These are phyloP conservation scores for Athripsodes cinereus DNA, from an alignment of 2,888 invertebrate species.

Conservation along the genomic window DNA sequence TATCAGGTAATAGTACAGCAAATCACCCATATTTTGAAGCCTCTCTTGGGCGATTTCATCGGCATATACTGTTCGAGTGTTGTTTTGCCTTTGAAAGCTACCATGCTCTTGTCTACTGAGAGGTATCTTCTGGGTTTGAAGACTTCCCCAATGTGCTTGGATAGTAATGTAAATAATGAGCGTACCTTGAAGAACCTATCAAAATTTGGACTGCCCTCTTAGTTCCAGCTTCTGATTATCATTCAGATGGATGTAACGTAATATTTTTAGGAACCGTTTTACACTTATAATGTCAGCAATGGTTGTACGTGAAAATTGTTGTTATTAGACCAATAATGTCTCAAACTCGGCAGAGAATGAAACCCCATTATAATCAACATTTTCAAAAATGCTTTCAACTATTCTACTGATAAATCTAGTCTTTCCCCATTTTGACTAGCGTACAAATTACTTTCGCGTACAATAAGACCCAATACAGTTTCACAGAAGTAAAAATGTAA, in stretches of 20 bases:
- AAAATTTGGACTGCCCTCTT: constrained; percentile 7
- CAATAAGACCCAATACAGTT: not conserved
- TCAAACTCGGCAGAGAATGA: not conserved
- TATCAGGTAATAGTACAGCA: constrained; percentile 25
- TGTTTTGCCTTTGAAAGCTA: constrained; percentile 28
- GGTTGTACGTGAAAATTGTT: not conserved
- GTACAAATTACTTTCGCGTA: not conserved
- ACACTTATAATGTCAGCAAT: not conserved
- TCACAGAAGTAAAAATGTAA: not conserved
- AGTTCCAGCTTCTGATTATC: not conserved
- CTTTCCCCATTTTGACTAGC: not conserved
- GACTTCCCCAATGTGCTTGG: not conserved
- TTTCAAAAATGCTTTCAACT: not conserved
- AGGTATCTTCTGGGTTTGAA: constrained; percentile 22
- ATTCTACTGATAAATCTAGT: not conserved
- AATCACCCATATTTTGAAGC: constrained; percentile 29
- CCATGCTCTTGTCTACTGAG: constrained; percentile 27
- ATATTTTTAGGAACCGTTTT: constrained; percentile 1
- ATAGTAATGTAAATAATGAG: constrained; percentile 23
- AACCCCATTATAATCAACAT: not conserved
- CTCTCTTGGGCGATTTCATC: constrained; percentile 27
- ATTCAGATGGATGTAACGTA: not conserved
- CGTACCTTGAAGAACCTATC: constrained; percentile 28
- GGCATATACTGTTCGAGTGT: constrained; percentile 28
- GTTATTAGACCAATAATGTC: not conserved